These are phyloP conservation scores for Luperina nickerlii DNA, from an alignment of 2,888 invertebrate genomes.

Conservation along the genomic window DNA sequence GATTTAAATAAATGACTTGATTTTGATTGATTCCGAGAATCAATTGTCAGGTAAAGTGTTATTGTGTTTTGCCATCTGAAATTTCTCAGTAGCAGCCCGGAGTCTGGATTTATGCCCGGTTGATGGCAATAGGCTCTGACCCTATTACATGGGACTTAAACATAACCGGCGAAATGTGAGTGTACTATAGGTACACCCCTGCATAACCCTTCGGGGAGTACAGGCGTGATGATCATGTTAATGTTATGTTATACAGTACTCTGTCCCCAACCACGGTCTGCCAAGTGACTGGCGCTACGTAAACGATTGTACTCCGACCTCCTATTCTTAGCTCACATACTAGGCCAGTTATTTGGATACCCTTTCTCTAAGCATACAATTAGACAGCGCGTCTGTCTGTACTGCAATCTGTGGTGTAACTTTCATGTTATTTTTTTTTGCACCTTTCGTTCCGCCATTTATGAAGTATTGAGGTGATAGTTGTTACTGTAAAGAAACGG, in stretches of 20 bases:
- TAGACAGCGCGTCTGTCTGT: conserved; percentile 31
- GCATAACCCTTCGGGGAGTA: background rate
- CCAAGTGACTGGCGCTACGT: conserved; percentile 34
- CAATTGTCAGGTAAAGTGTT: background rate
- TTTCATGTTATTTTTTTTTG: conserved; percentile 44
- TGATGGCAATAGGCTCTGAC: background rate
- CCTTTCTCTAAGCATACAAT: conserved; percentile 58
- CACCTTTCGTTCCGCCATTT: conserved; percentile 55
- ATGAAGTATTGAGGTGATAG: conserved; percentile 51
- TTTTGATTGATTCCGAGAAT: too few species aligned
- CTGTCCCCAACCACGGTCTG: conserved; percentile 24
- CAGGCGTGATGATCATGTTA: background rate
- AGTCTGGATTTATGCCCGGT: background rate
- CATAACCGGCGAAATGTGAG: background rate
- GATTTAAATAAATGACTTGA: too few species aligned
- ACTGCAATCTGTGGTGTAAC: conserved; percentile 23
- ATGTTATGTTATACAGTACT: conserved; percentile 3
- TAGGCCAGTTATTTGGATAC: conserved; percentile 54
- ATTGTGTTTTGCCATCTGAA: background rate
- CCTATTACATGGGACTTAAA: background rate
- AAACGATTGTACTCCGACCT: conserved; percentile 57
- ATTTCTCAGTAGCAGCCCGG: background rate
- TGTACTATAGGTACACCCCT: background rate
- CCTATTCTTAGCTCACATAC: conserved; percentile 59
- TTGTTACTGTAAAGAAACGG: conserved; percentile 14